Percentiles rank a stretch among this genome's conserved stretches.
Evolutionary conservation across 2,888 invertebrate genomes (phyloP).

Genomic region (Euplagia quadripunctaria): DNA sequence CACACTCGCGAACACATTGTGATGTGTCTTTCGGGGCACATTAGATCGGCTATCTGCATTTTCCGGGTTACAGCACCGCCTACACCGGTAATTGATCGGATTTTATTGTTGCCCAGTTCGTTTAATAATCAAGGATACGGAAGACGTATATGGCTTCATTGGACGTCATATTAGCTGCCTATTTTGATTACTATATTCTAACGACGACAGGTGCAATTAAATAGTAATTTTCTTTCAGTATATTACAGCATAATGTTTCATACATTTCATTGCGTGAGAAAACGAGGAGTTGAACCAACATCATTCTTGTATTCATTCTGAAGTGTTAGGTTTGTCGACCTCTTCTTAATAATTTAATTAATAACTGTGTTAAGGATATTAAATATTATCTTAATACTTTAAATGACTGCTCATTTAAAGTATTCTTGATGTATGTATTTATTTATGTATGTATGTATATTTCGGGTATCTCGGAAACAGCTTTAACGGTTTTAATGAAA

Average conservation of each 20-base stretch:
- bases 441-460: too few relatives aligned
- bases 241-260: conserved; percentile 24
- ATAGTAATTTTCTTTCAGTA: conserved; percentile 26
- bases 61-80: conserved; percentile 37
- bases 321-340: conserved; percentile 2
- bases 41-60: conserved; percentile 31
- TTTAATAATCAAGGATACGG: not conserved
- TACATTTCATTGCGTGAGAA: conserved; percentile 29
- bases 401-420: too few relatives aligned
- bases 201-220: conserved; percentile 19
- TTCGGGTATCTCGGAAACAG: too few relatives aligned
- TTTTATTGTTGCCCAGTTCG: conserved; percentile 18
- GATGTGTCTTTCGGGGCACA: conserved; percentile 30
- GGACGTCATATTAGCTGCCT: not conserved
- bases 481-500: too few relatives aligned
- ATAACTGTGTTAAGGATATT: too few relatives aligned
- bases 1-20: conserved; percentile 50
- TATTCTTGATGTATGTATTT: too few relatives aligned
- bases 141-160: not conserved
- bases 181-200: conserved; percentile 4
- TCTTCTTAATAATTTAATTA: not conserved
- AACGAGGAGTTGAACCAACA: conserved; percentile 37
- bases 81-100: conserved; percentile 29
- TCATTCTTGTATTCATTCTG: conserved; percentile 39
- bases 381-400: too few relatives aligned